Percentiles rank a stretch among this genome's conserved stretches.
Evolutionary conservation across 1,140 invertebrate species (phyloP).

Genomic region (Heliothis virescens): DNA sequence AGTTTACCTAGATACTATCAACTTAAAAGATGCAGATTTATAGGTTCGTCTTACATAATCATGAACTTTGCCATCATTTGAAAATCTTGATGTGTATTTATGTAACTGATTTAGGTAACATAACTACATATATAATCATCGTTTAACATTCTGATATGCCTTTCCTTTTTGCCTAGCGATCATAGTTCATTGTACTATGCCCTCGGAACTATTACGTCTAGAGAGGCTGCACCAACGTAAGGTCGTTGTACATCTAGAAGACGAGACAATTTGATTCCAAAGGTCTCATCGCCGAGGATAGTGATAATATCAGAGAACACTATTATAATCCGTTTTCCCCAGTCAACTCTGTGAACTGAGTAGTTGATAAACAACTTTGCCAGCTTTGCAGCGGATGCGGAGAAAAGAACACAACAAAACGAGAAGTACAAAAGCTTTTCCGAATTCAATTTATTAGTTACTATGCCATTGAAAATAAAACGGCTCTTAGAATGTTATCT

Average conservation of each 20-base stretch:
- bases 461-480: not conserved
- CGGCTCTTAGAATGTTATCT: not conserved
- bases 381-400: not conserved
- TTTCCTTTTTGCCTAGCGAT: slow-evolving; percentile 17
- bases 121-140: not conserved
- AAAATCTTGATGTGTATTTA: not conserved
- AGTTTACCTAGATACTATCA: no score
- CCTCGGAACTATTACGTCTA: slow-evolving; percentile 13
- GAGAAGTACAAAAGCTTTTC: not conserved
- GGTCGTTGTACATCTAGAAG: slow-evolving; percentile 21
- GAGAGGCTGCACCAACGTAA: slow-evolving; percentile 16
- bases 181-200: slow-evolving; percentile 5
- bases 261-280: not conserved
- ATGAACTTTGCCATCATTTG: no score
- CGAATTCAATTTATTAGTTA: slow-evolving; percentile 1
- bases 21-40: no score
- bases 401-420: not conserved
- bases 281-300: not conserved
- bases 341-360: not conserved
- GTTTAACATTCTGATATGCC: slow-evolving; percentile 10
- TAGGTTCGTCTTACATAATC: no score
- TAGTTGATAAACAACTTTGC: not conserved
- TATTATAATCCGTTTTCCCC: slow-evolving; percentile 13
- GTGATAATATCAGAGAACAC: slow-evolving; percentile 5
- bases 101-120: not conserved